Conservation (phyloP, 2,888 invertebrate genomes). For the Clostera curtula region DNA sequence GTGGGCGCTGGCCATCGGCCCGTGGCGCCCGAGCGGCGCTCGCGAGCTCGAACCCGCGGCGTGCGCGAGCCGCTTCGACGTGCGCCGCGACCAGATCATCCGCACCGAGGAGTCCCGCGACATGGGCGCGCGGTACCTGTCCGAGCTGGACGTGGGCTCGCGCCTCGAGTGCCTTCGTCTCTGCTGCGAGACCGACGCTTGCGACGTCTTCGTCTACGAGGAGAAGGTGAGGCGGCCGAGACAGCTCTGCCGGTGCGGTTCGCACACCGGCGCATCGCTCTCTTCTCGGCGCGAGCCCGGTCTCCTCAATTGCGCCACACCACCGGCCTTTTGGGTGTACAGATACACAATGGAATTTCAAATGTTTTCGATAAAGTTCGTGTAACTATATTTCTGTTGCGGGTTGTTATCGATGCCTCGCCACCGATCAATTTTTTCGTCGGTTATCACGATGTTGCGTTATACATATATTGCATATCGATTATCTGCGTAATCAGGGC, state of each 20-base stretch:
- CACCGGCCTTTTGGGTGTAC: no score
- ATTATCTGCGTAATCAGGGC: conserved; percentile 75
- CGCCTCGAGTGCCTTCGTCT: conserved; percentile 88
- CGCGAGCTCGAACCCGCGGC: conserved; percentile 77
- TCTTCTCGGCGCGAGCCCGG: no score
- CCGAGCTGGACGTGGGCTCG: conserved; percentile 87
- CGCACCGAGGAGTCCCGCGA: conserved; percentile 91
- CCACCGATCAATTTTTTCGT: no score
- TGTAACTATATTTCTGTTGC: no score
- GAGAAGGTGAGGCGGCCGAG: conserved; percentile 79
- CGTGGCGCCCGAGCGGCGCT: conserved; percentile 35
- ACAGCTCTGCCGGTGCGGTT: neutral
- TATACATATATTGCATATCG: no score
- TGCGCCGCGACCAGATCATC: conserved; percentile 92
- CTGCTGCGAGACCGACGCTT: conserved; percentile 90
- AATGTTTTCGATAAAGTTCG: no score
- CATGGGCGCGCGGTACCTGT: conserved; percentile 91
- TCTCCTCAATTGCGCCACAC: no score
- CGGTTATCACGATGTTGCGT: no score
- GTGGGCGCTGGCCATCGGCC: conserved; percentile 33
- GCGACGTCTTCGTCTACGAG: conserved; percentile 94
- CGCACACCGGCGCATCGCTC: neutral
- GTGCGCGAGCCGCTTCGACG: conserved; percentile 86
- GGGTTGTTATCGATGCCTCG: no score
- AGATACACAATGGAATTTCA: no score